Evolutionary conservation across 2,113 vertebrate genomes (phyloP).

Genomic region (Nothoprocta pentlandii): DNA sequence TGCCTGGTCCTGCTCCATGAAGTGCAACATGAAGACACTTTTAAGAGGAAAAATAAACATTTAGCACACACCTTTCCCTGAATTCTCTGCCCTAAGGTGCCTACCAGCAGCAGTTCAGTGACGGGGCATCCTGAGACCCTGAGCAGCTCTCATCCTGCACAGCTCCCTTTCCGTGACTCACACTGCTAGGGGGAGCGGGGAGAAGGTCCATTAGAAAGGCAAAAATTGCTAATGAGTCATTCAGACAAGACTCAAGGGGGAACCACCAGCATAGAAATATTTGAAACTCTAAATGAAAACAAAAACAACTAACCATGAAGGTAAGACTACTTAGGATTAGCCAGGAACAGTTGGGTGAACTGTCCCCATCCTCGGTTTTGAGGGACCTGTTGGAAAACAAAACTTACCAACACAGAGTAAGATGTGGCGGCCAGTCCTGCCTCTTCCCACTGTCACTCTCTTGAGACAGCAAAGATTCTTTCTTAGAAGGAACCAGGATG

Average conservation of each 20-base stretch:
- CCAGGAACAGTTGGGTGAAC: background rate
- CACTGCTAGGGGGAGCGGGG: background rate
- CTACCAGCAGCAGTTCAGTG: background rate
- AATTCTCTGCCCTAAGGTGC: background rate
- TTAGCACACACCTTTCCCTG: background rate
- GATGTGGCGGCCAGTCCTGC: background rate
- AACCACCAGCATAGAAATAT: background rate
- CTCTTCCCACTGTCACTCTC: background rate
- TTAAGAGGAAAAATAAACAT: background rate
- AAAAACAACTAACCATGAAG: background rate
- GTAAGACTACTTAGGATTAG: background rate
- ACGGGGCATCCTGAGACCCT: fast-evolving
- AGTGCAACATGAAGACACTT: background rate
- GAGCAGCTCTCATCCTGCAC: background rate
- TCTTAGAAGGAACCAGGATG: background rate
- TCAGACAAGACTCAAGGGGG: background rate
- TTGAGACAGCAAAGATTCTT: background rate
- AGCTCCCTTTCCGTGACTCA: background rate
- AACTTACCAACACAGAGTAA: background rate
- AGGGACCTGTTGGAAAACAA: background rate
- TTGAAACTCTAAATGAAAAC: background rate
- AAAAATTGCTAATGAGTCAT: background rate
- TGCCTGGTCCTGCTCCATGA: background rate
- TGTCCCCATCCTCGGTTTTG: fast-evolving
- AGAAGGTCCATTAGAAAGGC: background rate